phyloP scores from a whole-genome alignment of 2,888 invertebrate species.

The Pelosia muscerda region DNA sequence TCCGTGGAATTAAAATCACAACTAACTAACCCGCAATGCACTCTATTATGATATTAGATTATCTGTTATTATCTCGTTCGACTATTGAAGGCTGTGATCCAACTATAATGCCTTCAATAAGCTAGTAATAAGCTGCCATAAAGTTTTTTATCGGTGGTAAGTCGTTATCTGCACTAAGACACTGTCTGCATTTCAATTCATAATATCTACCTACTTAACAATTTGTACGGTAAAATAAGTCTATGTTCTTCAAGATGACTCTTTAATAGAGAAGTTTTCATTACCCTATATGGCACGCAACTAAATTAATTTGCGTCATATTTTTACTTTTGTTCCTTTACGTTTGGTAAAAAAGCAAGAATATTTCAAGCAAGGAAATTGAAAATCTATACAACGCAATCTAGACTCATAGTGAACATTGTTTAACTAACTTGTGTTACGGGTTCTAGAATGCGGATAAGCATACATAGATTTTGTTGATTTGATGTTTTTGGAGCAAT shows the following conservation, averaged over 20 bases:
- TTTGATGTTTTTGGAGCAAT: no score
- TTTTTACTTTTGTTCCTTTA: not conserved
- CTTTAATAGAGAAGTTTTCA: not conserved
- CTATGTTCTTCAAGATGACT: no score
- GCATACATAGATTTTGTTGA: no score
- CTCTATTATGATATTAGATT: not conserved
- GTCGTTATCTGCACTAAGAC: not conserved
- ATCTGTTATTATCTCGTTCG: not conserved
- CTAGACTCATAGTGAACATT: no score
- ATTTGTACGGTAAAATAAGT: no score
- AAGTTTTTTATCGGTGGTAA: not conserved
- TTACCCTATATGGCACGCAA: not conserved
- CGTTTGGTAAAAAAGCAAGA: not conserved
- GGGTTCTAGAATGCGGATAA: no score
- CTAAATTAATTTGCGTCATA: not conserved
- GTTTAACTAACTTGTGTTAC: no score
- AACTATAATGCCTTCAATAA: not conserved
- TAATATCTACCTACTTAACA: not conserved
- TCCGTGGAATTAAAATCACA: not conserved
- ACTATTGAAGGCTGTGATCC: not conserved
- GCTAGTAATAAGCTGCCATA: conserved; percentile 2
- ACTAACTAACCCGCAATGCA: not conserved
- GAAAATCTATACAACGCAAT: no score
- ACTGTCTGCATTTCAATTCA: no score
- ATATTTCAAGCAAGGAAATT: conserved; percentile 9